Conservation (phyloP, 2,797 vertebrate species). For the Gorsachius magnificus region DNA sequence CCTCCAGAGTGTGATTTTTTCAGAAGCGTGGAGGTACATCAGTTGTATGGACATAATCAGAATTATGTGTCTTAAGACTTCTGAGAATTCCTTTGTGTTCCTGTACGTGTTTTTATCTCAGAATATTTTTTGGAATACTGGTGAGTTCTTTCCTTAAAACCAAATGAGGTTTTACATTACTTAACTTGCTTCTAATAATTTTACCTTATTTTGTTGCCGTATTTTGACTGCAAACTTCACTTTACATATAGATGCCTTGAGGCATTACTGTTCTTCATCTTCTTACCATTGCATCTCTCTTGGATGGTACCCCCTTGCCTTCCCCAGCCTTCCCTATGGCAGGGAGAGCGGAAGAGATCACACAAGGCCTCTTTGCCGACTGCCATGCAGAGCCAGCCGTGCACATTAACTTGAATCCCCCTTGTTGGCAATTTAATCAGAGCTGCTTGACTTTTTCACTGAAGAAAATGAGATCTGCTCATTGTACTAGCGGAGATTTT, state of each 20-base stretch:
- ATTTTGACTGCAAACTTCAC: not conserved
- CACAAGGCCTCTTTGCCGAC: not conserved
- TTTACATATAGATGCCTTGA: not conserved
- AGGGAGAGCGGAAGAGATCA: not conserved
- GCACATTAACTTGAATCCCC: not conserved
- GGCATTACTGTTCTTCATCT: not conserved
- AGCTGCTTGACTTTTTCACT: not conserved
- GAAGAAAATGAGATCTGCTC: not conserved
- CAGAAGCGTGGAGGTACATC: not conserved
- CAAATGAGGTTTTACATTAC: not conserved
- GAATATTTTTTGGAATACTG: not conserved
- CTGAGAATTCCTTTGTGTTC: not conserved
- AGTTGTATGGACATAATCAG: not conserved
- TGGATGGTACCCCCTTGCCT: not conserved
- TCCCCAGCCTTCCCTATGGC: not conserved
- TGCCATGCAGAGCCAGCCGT: not conserved
- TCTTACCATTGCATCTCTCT: not conserved
- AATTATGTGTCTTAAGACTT: not conserved
- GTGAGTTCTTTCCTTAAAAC: not conserved
- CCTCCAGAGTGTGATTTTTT: not conserved
- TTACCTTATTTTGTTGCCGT: not conserved
- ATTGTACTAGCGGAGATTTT: not conserved
- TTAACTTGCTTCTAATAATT: not conserved
- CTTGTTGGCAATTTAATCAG: not conserved
- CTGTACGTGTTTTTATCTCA: rapidly evolving